These are phyloP conservation scores for Ferrisia virgata DNA, from an alignment of 2,888 invertebrate species.

Conservation along the genomic window DNA sequence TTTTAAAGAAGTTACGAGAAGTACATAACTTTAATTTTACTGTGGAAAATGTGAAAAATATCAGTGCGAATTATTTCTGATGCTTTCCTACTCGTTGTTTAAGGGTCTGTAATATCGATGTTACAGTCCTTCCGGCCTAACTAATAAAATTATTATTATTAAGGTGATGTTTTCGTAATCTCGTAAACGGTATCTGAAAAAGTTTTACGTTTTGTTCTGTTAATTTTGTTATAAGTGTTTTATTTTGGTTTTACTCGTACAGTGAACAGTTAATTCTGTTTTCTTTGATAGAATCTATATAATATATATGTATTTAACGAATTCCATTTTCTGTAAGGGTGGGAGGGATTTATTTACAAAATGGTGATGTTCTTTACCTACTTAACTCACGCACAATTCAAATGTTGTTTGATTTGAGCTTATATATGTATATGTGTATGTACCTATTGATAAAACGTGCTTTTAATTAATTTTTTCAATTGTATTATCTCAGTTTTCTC, in stretches of 20 bases:
- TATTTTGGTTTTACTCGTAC: neutral
- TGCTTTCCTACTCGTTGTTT: neutral
- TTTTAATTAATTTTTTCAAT: neutral
- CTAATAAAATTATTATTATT: neutral
- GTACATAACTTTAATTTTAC: neutral
- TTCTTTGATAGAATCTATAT: neutral
- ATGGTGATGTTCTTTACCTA: neutral
- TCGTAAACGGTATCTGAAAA: neutral
- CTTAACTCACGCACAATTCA: constrained; percentile 13
- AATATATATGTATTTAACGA: too few species aligned
- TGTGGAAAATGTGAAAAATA: neutral
- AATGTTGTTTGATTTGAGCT: constrained; percentile 30
- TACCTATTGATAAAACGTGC: neutral
- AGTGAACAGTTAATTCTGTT: neutral
- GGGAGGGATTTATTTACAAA: neutral
- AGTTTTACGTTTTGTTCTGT: neutral
- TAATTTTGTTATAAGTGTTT: neutral
- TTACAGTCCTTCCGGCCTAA: neutral
- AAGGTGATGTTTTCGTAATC: neutral
- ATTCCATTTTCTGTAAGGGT: neutral
- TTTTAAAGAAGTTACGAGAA: neutral
- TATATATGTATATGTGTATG: neutral
- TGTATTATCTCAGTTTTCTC: neutral
- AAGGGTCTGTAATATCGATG: neutral
- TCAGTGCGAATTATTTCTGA: neutral